These are phyloP conservation scores for Argya squamiceps DNA, from an alignment of 2,797 vertebrate species.

Conservation along the genomic window DNA sequence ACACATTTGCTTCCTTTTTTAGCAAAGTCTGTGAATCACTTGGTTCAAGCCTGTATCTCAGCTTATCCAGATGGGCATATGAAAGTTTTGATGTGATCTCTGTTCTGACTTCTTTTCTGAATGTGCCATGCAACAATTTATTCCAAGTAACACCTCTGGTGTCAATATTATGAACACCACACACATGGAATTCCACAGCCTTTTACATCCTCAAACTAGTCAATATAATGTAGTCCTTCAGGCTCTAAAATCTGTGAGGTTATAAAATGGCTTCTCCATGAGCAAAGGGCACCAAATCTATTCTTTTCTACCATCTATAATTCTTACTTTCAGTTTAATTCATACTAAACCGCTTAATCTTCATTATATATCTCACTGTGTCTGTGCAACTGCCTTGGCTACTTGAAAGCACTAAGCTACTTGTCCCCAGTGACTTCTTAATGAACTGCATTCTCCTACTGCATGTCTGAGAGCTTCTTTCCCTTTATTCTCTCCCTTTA, in stretches of 20 bases:
- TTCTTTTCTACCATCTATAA: background rate
- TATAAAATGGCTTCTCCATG: background rate
- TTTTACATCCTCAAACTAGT: background rate
- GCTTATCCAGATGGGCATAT: background rate
- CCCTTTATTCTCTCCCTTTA: background rate
- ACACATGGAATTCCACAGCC: background rate
- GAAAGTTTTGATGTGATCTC: background rate
- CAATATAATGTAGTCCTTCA: background rate
- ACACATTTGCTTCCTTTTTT: background rate
- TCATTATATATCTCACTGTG: background rate
- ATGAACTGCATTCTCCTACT: conserved; percentile 2
- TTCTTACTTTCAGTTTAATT: conserved; percentile 16
- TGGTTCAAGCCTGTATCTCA: background rate
- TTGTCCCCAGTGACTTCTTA: background rate
- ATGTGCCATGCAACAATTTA: background rate
- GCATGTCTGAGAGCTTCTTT: background rate
- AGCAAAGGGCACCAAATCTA: background rate
- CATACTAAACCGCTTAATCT: background rate
- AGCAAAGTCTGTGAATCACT: background rate
- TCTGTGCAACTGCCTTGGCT: background rate
- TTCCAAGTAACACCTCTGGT: background rate
- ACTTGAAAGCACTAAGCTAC: background rate
- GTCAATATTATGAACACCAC: background rate
- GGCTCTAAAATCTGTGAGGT: background rate
- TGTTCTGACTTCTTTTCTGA: background rate